A percentile compares a stretch with the other conserved stretches of the same genome.
Conservation (phyloP, 2,113 vertebrate species). For the Meles meles region DNA sequence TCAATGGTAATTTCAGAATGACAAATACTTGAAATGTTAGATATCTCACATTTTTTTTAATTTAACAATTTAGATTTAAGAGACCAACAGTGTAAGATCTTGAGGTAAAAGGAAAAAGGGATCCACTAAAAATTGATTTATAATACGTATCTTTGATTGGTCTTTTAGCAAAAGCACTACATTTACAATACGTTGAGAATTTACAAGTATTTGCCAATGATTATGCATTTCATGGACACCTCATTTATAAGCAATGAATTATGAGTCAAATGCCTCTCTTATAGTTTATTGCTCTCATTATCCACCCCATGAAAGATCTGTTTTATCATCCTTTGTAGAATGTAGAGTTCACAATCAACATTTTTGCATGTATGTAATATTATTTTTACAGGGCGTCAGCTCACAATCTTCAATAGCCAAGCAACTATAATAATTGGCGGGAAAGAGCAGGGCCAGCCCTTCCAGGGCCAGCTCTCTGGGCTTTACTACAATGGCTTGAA, state of each 20-base stretch:
- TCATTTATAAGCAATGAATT: constrained; percentile 98
- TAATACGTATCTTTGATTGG: constrained; percentile 82
- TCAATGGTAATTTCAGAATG: constrained; percentile 57
- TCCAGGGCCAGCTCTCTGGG: constrained; percentile 99
- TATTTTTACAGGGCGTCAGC: constrained; percentile 97
- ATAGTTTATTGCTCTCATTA: constrained; percentile 99
- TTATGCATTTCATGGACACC: constrained; percentile 89
- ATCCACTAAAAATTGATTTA: constrained; percentile 66
- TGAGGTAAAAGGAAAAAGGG: constrained; percentile 62
- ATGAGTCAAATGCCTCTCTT: constrained; percentile 86
- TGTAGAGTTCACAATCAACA: constrained; percentile 88
- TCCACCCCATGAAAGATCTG: constrained; percentile 92
- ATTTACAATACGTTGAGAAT: constrained; percentile 69
- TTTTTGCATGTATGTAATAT: constrained; percentile 95
- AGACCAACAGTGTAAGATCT: constrained; percentile 40
- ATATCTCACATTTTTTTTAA: constrained; percentile 53
- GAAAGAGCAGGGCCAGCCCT: constrained; percentile 94
- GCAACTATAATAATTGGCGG: constrained; percentile 99
- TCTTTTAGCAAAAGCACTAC: constrained; percentile 91
- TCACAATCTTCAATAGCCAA: constrained; percentile 99
- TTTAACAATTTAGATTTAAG: constrained; percentile 24
- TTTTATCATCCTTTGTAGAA: constrained; percentile 87
- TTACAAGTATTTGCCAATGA: constrained; percentile 76
- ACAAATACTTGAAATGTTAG: constrained; percentile 69
- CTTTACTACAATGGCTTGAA: constrained; percentile 99